Evolutionary conservation across 2,888 invertebrate genomes (phyloP).

Genomic region (Agrotis puta): DNA sequence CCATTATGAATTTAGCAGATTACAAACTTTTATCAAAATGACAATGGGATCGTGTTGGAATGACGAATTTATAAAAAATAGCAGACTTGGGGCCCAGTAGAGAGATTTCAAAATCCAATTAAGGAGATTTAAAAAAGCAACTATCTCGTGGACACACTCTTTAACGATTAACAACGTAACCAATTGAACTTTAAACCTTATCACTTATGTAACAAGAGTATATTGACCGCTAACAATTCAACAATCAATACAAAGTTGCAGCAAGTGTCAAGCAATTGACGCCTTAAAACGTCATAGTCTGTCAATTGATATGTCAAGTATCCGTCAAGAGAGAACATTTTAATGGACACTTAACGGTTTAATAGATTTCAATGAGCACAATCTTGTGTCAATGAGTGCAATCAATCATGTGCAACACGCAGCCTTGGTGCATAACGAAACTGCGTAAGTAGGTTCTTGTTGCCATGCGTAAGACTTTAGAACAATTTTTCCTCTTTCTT

Average conservation of each 20-base stretch:
- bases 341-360: slow-evolving; percentile 33
- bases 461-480: neutral
- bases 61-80: too few species aligned
- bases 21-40: too few species aligned
- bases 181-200: slow-evolving; percentile 14
- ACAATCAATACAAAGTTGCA: slow-evolving; percentile 27
- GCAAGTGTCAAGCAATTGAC: slow-evolving; percentile 15
- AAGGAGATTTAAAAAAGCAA: neutral
- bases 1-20: too few species aligned
- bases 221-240: neutral
- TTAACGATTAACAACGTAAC: neutral
- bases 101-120: neutral
- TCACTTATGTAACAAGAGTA: slow-evolving; percentile 12
- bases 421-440: slow-evolving; percentile 24
- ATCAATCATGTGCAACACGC: slow-evolving; percentile 41
- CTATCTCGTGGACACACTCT: neutral
- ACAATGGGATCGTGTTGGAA: too few species aligned
- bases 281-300: slow-evolving; percentile 16
- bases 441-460: neutral
- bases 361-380: slow-evolving; percentile 53
- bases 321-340: slow-evolving; percentile 37
- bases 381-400: slow-evolving; percentile 42
- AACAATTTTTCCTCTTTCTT: neutral
- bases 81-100: too few species aligned
- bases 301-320: slow-evolving; percentile 45